Base-by-base conservation (phyloP, 2,888 invertebrate genomes). In the Lymantria monacha region DNA sequence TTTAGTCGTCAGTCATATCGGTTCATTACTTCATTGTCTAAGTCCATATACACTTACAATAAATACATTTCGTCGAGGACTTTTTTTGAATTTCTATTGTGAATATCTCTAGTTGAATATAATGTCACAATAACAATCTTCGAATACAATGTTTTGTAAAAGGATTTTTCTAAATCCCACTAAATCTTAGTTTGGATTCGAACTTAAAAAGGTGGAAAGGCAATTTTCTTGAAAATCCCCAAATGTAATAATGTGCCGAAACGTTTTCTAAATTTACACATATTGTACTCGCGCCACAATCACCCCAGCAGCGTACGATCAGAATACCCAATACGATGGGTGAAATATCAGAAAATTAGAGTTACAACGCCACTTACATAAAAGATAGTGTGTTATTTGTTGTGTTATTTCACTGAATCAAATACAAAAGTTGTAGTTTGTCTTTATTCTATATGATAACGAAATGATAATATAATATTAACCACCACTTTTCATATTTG, bases 221-320 rank as follows among this genome's bases (percentile, higher is more conserved):
- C 89, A 88, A 89, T 89, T 89, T 87, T 85, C 87, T 87, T 83
- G 81, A 87, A 88, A 89, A 89, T 89, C 88, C 89, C 86, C 83
- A 83, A 84, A 88, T 81, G 88, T 88, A 88, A 88, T 89, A 89
- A 89, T 88, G 87, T 85, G 84, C 85, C 87, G 85, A 87, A 89
- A 85, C 87, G 88, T 83, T 88, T 83, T 84, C 83, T 84, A 87
- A 88, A 89, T 88, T 89, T 89, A 87, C 89, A 89, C 89, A 88
- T 85, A 89, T 87, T 88, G 89, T 88, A 83, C 78, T 84, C 79
- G 79, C 74, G 76, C 82, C 79, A 66, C 85, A 86, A 85, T 83
- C 84, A 83, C 77, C 79, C 76, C 76, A 76, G 78, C 77, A 74
- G 86, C 72, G 79, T 79, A 82, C 81, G 85, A 75, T 76, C 82